phyloP scores from a whole-genome alignment of 2,113 vertebrate genomes.

The mouse (Mus musculus) region DNA sequence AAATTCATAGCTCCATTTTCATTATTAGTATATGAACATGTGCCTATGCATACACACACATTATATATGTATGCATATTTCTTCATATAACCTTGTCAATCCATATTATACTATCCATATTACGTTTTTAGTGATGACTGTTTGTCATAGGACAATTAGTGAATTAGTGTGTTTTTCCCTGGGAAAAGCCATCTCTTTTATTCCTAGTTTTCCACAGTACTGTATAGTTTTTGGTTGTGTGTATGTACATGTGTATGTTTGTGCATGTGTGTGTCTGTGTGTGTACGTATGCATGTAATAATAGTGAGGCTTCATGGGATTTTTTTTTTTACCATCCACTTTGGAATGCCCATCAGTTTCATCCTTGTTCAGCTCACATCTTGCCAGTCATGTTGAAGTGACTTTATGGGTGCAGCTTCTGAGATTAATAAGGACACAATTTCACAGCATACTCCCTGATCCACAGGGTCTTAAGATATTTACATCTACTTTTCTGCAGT shows the following conservation, averaged over 20 bases:
- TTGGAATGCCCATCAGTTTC: background rate
- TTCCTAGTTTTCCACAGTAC: background rate
- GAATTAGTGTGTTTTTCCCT: no score
- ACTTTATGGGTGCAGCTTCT: background rate
- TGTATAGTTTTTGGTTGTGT: background rate
- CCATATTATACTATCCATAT: background rate
- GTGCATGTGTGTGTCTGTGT: background rate
- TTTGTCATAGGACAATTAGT: background rate
- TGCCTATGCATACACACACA: background rate
- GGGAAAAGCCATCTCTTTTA: background rate
- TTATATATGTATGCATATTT: background rate
- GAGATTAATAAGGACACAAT: background rate
- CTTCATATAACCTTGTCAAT: background rate
- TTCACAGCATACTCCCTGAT: background rate
- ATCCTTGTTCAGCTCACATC: background rate
- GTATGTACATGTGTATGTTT: background rate
- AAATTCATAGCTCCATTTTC: background rate
- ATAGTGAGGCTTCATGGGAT: background rate
- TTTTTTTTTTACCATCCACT: background rate
- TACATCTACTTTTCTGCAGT: background rate
- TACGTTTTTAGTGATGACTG: background rate
- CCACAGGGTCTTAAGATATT: no score
- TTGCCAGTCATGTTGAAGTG: background rate
- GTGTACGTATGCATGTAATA: no score
- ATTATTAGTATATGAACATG: background rate